phyloP scores from a whole-genome alignment of 1,140 invertebrate genomes.

The Zaprionus vittiger region DNA sequence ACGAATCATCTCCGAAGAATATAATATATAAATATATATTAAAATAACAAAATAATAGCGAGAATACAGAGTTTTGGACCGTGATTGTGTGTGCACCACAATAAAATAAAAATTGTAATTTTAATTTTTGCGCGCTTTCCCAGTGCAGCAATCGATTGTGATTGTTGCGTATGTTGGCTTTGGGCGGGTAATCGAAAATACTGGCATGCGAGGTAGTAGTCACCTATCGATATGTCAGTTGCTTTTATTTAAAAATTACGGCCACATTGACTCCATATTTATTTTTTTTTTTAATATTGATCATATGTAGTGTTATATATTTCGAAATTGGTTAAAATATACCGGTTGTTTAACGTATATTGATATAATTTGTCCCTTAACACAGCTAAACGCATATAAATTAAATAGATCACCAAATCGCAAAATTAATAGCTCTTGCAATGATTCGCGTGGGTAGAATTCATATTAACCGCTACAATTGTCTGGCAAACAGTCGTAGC shows the following conservation, averaged over 20 bases:
- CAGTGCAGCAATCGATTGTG: not conserved
- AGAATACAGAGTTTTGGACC: not conserved
- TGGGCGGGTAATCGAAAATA: not conserved
- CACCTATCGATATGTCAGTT: constrained; percentile 9
- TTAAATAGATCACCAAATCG: no score
- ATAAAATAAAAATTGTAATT: constrained; percentile 8
- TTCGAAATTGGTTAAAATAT: constrained; percentile 35
- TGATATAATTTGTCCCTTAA: not conserved
- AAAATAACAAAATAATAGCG: constrained; percentile 17
- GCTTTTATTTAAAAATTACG: not conserved
- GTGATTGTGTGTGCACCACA: constrained; percentile 35
- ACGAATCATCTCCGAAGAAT: constrained; percentile 33
- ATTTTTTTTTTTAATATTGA: not conserved
- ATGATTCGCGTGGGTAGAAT: constrained; percentile 59
- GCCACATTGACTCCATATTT: constrained; percentile 11
- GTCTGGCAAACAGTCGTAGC: not conserved
- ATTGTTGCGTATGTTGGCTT: not conserved
- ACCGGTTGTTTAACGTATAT: constrained; percentile 2
- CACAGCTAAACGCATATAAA: no score
- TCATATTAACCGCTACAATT: not conserved
- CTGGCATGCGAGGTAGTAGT: not conserved
- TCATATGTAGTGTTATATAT: constrained; percentile 19
- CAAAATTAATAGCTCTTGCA: constrained; percentile 58
- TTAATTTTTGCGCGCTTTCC: not conserved
- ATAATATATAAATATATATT: constrained; percentile 21